These are phyloP conservation scores for Cryptotermes secundus DNA, from an alignment of 1,140 invertebrate species.

Conservation along the genomic window DNA sequence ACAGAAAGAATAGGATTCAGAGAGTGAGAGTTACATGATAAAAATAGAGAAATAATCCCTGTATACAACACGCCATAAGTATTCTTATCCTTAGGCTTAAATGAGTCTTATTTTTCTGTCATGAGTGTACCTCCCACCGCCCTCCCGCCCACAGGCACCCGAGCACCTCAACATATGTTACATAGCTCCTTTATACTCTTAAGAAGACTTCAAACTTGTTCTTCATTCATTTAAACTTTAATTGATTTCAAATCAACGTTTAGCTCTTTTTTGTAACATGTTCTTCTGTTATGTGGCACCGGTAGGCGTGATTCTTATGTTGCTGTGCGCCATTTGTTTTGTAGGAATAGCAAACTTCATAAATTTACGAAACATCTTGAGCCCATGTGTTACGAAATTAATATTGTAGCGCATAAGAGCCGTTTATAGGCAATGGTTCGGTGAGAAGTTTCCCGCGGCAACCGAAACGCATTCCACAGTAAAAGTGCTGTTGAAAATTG, in stretches of 20 bases:
- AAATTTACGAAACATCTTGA: background rate
- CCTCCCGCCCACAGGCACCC: background rate
- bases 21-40: background rate
- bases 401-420: too few species aligned
- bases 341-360: background rate
- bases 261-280: background rate
- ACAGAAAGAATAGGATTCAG: background rate
- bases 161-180: background rate
- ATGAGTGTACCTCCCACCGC: background rate
- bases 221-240: background rate
- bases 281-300: background rate
- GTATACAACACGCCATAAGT: background rate
- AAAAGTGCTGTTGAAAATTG: too few species aligned
- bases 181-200: background rate
- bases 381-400: too few species aligned
- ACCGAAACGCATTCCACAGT: too few species aligned
- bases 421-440: too few species aligned
- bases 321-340: background rate
- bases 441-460: too few species aligned
- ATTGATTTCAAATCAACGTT: slow-evolving; percentile 15
- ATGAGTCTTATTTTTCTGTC: background rate
- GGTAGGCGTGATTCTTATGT: background rate
- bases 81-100: background rate
- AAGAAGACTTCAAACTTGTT: background rate
- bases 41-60: background rate